These are phyloP conservation scores for Cryptoblepharus egeriae DNA, from an alignment of 2,797 vertebrate genomes.

Conservation along the genomic window DNA sequence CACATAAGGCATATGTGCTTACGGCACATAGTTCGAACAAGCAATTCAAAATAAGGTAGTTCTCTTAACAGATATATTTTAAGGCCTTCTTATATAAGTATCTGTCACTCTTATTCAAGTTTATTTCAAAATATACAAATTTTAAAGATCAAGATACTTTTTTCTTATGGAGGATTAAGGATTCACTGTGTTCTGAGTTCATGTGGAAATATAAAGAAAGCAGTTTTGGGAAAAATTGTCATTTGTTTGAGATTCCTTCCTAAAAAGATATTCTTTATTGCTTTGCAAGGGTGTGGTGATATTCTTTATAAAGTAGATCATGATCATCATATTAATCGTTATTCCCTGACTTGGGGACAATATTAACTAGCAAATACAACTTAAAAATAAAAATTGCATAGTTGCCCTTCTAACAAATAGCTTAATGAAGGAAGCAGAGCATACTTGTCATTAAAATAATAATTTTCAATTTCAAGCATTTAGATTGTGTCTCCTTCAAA, in stretches of 20 bases:
- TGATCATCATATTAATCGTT: no score
- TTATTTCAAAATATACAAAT: not conserved
- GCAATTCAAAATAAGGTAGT: no score
- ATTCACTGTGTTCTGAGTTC: not conserved
- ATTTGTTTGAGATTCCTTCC: rapidly evolving
- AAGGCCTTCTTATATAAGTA: not conserved
- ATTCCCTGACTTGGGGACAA: not conserved
- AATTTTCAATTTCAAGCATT: not conserved
- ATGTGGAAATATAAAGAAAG: not conserved
- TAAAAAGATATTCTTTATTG: not conserved
- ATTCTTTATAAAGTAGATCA: not conserved
- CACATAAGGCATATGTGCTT: no score
- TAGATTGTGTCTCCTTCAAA: not conserved
- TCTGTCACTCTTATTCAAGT: not conserved
- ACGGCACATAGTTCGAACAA: not conserved
- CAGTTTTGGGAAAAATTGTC: not conserved
- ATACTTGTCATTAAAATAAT: not conserved
- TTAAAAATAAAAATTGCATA: not conserved
- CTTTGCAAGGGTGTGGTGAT: not conserved
- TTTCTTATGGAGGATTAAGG: not conserved
- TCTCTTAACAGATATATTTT: not conserved
- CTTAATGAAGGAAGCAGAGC: not conserved
- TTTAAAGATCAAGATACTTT: not conserved
- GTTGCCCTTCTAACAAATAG: not conserved
- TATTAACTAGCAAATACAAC: not conserved